phyloP scores from a whole-genome alignment of 2,797 vertebrate genomes.

The Hypotaenidia philippensis region DNA sequence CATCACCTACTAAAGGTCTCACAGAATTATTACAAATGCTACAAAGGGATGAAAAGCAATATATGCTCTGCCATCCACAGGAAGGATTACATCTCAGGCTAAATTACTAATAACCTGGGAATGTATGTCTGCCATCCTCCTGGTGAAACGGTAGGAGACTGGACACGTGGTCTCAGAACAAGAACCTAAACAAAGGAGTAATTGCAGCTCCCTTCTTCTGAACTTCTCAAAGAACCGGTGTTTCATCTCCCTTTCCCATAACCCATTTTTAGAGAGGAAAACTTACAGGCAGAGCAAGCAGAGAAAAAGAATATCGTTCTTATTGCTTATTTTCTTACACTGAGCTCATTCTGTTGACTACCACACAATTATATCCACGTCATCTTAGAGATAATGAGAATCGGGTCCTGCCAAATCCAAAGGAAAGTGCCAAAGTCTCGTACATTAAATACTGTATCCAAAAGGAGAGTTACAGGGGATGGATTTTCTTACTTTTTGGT shows the following conservation, averaged over 20 bases:
- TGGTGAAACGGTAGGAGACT: background rate
- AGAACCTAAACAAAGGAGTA: background rate
- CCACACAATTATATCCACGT: background rate
- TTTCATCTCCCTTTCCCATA: background rate
- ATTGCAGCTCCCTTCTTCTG: background rate
- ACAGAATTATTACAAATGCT: background rate
- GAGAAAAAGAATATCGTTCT: background rate
- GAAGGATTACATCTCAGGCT: background rate
- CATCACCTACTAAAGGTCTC: background rate
- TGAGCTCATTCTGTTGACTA: background rate
- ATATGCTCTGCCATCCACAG: background rate
- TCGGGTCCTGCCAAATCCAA: background rate
- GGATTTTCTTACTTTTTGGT: background rate
- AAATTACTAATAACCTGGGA: background rate
- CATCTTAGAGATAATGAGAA: background rate
- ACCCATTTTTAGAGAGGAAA: background rate
- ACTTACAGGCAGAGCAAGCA: background rate
- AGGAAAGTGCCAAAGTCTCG: background rate
- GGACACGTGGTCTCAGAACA: background rate
- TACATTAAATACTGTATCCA: background rate
- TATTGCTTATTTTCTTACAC: background rate
- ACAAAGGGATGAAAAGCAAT: background rate
- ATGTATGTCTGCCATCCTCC: background rate
- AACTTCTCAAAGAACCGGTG: background rate
- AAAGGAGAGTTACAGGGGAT: background rate